Evolutionary conservation across 2,888 invertebrate species (phyloP), one percentile per base, ranked within the genome.

Genomic region (Spilosoma lubricipeda): DNA sequence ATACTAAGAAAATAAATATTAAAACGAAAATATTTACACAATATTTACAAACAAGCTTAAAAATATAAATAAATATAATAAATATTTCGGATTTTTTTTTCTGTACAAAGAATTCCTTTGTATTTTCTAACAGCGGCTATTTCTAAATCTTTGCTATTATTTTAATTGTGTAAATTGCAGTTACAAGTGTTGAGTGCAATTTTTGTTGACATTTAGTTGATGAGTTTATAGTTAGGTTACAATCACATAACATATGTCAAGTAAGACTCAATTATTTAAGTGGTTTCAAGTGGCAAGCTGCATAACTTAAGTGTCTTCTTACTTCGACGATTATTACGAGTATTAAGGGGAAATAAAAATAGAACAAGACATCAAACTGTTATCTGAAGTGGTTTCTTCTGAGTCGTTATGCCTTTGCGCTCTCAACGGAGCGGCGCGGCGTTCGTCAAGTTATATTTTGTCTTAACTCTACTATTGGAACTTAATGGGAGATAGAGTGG

Each of bases 261-360:
- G 68, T 30, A 56, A 52, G 23, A 63, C 30, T 65, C 42, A 70
- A 70, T 75, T 75, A 64, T 39, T 30, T n/a, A 74, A 77, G 77
- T 74, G 59, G 63, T 48, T 74, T 67, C 42, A 72, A 74, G 74
- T 67, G 74, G 74, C 66, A 68, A 69, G 66, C 73, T 73, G 48
- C 45, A 23, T 52, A 23, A 36, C 45, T 75, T 45, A 64, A 74
- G 71, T 20, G 45, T 64, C n/a, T 30, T 13, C 45, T 13, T 71
- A 66, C 33, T 45, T 39, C 39, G 27, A 39, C 18, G 48, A 63
- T 63, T 63, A 30, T 64, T 48, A 69, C 63, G 27, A 66, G 30
- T 56, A 65, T 59, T 36, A 27, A 33, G 66, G n/a, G 23, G 30
- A 63, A 33, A 45, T 68, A 64, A 70, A 72, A 75, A 75, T 69